A percentile compares a stretch with the other conserved stretches of the same genome.
Conservation (phyloP, 1,140 invertebrate genomes). For the Heliconius hewitsoni region DNA sequence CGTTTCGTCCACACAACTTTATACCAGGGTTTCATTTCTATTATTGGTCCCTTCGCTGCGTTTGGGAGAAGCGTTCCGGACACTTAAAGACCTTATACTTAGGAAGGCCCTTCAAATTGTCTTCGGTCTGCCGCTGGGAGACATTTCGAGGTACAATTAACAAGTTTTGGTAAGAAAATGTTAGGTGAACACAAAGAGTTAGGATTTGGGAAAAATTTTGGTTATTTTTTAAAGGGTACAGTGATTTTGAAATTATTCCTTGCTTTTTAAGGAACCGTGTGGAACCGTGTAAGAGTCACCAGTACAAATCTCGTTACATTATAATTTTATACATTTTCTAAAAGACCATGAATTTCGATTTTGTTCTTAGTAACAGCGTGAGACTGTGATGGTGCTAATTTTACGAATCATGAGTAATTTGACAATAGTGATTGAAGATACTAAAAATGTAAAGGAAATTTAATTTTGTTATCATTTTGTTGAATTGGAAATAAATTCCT, state of each 20-base stretch:
- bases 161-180: not conserved
- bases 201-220: not conserved
- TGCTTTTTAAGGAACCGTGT: too few species aligned
- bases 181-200: not conserved
- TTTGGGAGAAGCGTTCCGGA: not conserved
- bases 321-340: too few species aligned
- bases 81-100: conserved; percentile 7
- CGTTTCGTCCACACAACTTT: not conserved
- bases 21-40: not conserved
- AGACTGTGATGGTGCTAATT: too few species aligned
- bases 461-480: too few species aligned
- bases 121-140: not conserved
- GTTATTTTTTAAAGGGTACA: not conserved
- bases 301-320: too few species aligned
- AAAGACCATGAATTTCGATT: too few species aligned
- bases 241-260: not conserved
- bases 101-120: not conserved
- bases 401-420: too few species aligned
- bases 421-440: too few species aligned
- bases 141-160: not conserved
- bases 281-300: too few species aligned
- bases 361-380: too few species aligned
- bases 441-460: too few species aligned
- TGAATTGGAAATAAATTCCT: too few species aligned
- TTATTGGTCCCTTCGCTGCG: conserved; percentile 7